These are phyloP conservation scores for Phenganax stokvisi DNA, from an alignment of 92 coral and sea anemone genomes.

Conservation along the genomic window DNA sequence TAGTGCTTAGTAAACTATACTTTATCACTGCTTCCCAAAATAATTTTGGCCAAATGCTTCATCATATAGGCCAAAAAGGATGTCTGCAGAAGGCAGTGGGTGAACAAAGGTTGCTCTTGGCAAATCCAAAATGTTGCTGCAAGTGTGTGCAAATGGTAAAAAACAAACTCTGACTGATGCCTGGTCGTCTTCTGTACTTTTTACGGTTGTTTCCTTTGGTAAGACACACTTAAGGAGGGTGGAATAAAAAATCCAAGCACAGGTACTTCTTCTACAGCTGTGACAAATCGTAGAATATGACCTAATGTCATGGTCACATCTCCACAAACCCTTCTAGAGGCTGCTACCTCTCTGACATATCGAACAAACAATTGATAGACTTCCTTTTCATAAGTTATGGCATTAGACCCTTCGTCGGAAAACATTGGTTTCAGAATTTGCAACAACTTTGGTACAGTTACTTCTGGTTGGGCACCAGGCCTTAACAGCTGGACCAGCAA, in stretches of 20 bases:
- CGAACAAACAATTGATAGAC: conserved; percentile 50
- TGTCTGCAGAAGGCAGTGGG: conserved; percentile 44
- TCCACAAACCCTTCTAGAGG: conserved; percentile 52
- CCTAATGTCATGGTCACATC: conserved; percentile 43
- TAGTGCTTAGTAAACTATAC: too few relatives aligned
- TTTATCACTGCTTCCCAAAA: conserved; percentile 20
- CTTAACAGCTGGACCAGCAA: conserved; percentile 48
- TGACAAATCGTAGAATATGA: conserved; percentile 41
- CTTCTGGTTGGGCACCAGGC: conserved; percentile 45
- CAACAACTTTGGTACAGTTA: conserved; percentile 48
- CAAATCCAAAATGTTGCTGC: conserved; percentile 43
- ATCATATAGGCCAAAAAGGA: conserved; percentile 9
- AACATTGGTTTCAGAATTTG: conserved; percentile 54
- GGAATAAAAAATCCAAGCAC: conserved; percentile 38
- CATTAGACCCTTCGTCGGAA: conserved; percentile 64
- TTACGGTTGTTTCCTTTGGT: conserved; percentile 44
- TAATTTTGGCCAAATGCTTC: neutral
- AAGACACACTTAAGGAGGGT: conserved; percentile 19
- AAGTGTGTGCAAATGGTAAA: conserved; percentile 47
- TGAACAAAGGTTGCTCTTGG: conserved; percentile 40
- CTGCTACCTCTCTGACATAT: conserved; percentile 59
- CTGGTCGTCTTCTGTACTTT: conserved; percentile 37
- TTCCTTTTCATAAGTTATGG: conserved; percentile 50
- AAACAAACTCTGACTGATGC: conserved; percentile 42
- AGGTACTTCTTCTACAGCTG: conserved; percentile 2